These are phyloP conservation scores for Epizoanthus rinbou DNA, from an alignment of 92 coral and sea anemone species.

Conservation along the genomic window DNA sequence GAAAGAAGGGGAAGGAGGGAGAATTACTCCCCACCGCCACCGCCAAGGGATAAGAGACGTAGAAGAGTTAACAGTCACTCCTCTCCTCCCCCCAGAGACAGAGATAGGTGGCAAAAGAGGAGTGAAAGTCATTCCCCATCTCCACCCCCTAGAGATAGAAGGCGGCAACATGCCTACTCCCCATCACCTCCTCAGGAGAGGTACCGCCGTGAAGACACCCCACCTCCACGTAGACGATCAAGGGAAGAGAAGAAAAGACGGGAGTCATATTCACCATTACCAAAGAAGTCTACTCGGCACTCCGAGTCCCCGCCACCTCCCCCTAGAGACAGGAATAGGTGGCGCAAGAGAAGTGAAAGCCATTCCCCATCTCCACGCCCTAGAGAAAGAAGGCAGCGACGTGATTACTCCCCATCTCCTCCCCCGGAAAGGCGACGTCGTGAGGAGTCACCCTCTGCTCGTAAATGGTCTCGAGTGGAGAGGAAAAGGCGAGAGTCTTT, in stretches of 20 bases:
- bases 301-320: constrained; percentile 65
- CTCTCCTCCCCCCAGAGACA: constrained; percentile 27
- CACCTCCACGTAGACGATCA: constrained; percentile 2
- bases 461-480: constrained; percentile 60
- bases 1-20: constrained; percentile 37
- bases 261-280: constrained; percentile 61
- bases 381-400: constrained; percentile 65
- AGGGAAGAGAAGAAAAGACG: constrained; percentile 24
- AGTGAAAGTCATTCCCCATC: constrained; percentile 38
- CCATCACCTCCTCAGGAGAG: constrained; percentile 63
- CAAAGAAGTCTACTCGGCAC: constrained; percentile 51
- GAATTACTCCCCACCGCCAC: constrained; percentile 5
- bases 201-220: constrained; percentile 16
- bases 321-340: constrained; percentile 55
- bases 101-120: constrained; percentile 1
- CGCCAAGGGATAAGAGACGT: constrained; percentile 5
- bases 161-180: constrained; percentile 37
- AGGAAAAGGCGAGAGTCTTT: constrained; percentile 33
- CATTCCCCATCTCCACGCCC: constrained; percentile 66
- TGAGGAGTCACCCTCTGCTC: constrained; percentile 59
- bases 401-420: constrained; percentile 67
- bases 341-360: constrained; percentile 27
- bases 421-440: constrained; percentile 60
- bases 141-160: constrained; percentile 43
- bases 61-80: neutral